Base-by-base conservation (phyloP, 2,888 invertebrate species). In the Erebia ligea region DNA sequence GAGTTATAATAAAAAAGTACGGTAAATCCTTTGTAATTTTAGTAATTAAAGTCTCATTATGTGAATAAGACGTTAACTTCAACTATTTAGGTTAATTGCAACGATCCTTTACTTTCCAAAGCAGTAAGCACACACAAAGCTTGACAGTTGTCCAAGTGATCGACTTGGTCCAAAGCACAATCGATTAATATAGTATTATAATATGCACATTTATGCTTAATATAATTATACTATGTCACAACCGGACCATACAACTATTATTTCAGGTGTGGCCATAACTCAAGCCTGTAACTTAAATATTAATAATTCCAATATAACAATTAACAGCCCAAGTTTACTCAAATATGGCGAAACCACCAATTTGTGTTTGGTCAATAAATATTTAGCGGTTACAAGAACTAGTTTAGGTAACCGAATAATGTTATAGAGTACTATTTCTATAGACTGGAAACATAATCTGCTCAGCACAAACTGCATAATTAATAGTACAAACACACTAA, bases 401-500 rank as follows among this genome's bases (percentile, higher is more conserved):
- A 59, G 40, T 67, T 68, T 56, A 70, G 70, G 61, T 68, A 72
- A 68, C 63, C 56, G 68, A 66, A 61, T 66, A 74, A 70, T 40
- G 2, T n/a, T 63, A 70, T 59, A 70, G 68, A 67, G 67, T 69
- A 73, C 69, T 6, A 34, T 34, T 6, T 73, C 70, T 50, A 66
- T 34, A 70, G 69, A 74, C 68, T 66, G 50, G 57, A 34, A 80
- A 76, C 79, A 79, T 80, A 83, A 82, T 83, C 71, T 76, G 75
- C 80, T 80, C 79, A 77, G 78, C 77, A 79, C 80, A 80, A 80
- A 80, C 83, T 83, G 79, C 78, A 85, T 86, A 84, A 86, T 85
- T 86, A 86, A 85, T 86, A 82, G 74, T 75, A 80, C 82, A 86
- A 85, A 86, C 84, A 79, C 69, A 76, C 73, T 84, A 86, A 88